Evolutionary conservation across 2,113 vertebrate species (phyloP).

Genomic region (Macrotus californicus): DNA sequence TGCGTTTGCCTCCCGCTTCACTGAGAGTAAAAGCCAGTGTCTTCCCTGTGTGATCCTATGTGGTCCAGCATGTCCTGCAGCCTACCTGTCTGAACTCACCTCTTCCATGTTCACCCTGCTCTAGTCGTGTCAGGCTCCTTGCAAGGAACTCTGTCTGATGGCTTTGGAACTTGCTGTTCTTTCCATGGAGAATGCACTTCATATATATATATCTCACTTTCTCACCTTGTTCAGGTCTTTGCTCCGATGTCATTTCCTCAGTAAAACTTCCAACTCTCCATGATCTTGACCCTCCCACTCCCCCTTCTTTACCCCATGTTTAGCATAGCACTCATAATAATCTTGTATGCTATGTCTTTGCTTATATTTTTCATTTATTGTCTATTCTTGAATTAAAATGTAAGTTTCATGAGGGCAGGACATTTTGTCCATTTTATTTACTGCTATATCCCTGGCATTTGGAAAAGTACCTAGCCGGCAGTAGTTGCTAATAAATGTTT

Average conservation of each 20-base stretch:
- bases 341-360: background rate
- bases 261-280: background rate
- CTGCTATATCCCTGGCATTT: background rate
- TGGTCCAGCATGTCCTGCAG: background rate
- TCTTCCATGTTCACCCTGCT: background rate
- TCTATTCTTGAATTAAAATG: background rate
- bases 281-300: background rate
- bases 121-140: background rate
- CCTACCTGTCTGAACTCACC: background rate
- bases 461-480: background rate
- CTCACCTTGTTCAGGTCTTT: background rate
- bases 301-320: background rate
- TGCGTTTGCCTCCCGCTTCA: background rate
- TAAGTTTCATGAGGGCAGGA: background rate
- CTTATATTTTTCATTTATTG: background rate
- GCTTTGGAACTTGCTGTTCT: background rate
- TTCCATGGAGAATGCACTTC: background rate
- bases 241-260: background rate
- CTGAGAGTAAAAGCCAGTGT: background rate
- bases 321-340: background rate
- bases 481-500: conserved; percentile 1
- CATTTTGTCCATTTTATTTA: background rate
- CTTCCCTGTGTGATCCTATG: background rate
- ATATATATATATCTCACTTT: too few species aligned
- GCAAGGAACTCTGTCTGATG: background rate